Evolutionary conservation across 1,140 invertebrate species (phyloP).

Genomic region (Mamestra configurata): DNA sequence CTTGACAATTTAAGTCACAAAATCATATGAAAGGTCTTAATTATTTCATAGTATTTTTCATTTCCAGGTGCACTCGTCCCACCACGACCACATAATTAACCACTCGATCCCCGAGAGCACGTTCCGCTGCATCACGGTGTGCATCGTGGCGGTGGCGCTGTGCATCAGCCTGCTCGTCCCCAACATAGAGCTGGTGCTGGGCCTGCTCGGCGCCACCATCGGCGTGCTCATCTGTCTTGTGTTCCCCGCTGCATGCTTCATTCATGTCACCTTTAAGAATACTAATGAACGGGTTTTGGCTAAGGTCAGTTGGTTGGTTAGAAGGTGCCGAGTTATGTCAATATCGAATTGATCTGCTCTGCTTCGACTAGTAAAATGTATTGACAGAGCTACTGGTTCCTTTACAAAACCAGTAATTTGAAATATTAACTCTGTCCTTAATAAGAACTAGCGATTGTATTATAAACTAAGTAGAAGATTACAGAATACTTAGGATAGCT

Average conservation of each 20-base stretch:
- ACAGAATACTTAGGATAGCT: too few relatives aligned
- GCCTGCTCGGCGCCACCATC: slow-evolving; percentile 97
- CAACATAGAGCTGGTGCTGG: slow-evolving; percentile 97
- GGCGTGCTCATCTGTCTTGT: slow-evolving; percentile 98
- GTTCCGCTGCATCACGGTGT: slow-evolving; percentile 94
- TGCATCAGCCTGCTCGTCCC: slow-evolving; percentile 93
- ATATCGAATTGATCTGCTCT: too few relatives aligned
- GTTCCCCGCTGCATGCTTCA: slow-evolving; percentile 94
- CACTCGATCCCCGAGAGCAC: slow-evolving; percentile 92
- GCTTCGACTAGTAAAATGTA: too few relatives aligned
- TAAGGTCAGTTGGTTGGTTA: background rate
- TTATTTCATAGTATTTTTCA: background rate
- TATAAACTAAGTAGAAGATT: too few relatives aligned
- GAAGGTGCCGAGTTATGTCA: too few relatives aligned
- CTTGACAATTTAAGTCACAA: too few relatives aligned
- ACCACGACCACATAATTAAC: slow-evolving; percentile 82
- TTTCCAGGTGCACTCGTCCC: slow-evolving; percentile 76
- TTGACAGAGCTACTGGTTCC: too few relatives aligned
- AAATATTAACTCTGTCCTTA: too few relatives aligned
- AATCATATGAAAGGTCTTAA: too few relatives aligned
- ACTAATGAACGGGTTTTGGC: slow-evolving; percentile 85
- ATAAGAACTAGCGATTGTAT: too few relatives aligned
- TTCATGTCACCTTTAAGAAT: slow-evolving; percentile 91
- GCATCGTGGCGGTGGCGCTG: slow-evolving; percentile 93
- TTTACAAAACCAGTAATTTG: too few relatives aligned